Conservation (phyloP, 2,888 invertebrate genomes). For the Epicampocera succincta region DNA sequence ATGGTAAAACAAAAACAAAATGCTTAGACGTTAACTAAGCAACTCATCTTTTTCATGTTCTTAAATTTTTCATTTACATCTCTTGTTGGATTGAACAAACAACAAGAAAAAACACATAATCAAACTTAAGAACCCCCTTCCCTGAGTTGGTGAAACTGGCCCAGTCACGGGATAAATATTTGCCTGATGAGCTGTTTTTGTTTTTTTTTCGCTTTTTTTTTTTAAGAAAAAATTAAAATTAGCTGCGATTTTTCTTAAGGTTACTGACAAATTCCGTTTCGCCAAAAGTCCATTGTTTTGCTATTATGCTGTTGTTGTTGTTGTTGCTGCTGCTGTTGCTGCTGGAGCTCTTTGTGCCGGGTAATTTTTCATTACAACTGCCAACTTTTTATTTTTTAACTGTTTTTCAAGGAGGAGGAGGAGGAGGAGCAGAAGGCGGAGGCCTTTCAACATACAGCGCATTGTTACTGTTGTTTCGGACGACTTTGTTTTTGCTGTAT, state of each 20-base stretch:
- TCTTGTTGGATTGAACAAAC: constrained; percentile 53
- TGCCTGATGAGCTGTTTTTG: constrained; percentile 62
- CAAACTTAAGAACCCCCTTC: constrained; percentile 50
- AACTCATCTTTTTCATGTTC: constrained; percentile 61
- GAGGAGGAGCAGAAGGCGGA: constrained; percentile 19
- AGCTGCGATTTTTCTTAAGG: constrained; percentile 79
- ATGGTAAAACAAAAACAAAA: constrained; percentile 7
- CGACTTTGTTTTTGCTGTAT: constrained; percentile 53
- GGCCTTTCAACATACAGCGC: background rate
- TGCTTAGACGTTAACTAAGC: constrained; percentile 58
- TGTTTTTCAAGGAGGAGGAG: too few species aligned
- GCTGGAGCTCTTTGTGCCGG: constrained; percentile 31
- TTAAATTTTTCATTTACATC: constrained; percentile 14
- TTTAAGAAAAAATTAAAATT: constrained; percentile 79
- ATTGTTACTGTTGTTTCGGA: constrained; percentile 24
- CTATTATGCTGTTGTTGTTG: constrained; percentile 73
- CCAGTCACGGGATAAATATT: constrained; percentile 49
- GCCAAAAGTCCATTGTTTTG: constrained; percentile 77
- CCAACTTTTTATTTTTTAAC: constrained; percentile 60
- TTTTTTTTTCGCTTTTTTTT: constrained; percentile 16
- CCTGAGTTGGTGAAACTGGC: constrained; percentile 23
- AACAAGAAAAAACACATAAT: too few species aligned
- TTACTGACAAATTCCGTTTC: constrained; percentile 57
- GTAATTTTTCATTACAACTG: constrained; percentile 67
- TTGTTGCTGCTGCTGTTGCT: constrained; percentile 58